These are phyloP conservation scores for Alces alces DNA, from an alignment of 2,113 vertebrate species.

Conservation along the genomic window DNA sequence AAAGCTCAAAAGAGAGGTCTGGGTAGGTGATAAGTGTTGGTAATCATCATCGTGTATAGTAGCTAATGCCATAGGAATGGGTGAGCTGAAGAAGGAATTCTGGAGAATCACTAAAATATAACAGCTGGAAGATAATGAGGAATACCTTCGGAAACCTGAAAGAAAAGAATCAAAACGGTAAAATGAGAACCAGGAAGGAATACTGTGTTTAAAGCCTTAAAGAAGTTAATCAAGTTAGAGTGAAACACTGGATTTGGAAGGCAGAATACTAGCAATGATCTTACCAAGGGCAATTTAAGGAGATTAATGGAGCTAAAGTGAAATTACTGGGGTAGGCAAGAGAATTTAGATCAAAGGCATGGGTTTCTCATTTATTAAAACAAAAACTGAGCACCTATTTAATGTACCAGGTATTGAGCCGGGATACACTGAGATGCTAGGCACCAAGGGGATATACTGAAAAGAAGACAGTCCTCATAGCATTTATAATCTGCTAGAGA, in stretches of 20 bases:
- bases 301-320: background rate
- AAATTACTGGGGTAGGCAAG: background rate
- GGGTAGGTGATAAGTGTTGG: background rate
- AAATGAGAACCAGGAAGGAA: constrained; percentile 14
- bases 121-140: background rate
- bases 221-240: constrained; percentile 2
- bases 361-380: background rate
- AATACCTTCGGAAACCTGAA: background rate
- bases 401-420: background rate
- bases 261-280: background rate
- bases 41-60: background rate
- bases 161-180: constrained; percentile 19
- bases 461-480: background rate
- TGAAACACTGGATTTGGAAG: background rate
- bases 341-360: background rate
- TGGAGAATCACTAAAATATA: background rate
- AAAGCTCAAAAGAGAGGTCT: constrained; percentile 16
- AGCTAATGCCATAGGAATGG: background rate
- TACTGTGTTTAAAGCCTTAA: background rate
- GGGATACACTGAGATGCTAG: background rate
- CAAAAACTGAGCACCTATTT: background rate
- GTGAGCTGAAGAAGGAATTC: background rate
- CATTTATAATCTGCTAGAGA: background rate
- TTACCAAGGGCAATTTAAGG: background rate
- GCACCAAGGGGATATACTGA: background rate